Conservation (phyloP, 1,140 invertebrate species). For the Cryptotermes secundus region DNA sequence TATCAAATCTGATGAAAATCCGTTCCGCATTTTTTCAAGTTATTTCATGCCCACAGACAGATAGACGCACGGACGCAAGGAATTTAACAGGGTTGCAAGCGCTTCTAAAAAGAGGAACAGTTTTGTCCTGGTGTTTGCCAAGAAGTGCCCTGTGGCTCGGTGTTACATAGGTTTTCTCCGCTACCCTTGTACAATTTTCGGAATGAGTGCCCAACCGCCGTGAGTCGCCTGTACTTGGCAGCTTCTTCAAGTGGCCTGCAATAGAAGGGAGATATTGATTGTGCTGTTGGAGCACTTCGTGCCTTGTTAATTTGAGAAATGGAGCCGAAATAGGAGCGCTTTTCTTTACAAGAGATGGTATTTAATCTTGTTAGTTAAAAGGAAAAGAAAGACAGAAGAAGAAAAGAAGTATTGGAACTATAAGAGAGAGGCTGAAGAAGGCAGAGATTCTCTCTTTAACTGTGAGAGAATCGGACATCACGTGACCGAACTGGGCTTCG, state of each 20-base stretch:
- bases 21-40: no score
- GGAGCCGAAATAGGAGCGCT: background rate
- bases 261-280: constrained; percentile 11
- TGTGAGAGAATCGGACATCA: background rate
- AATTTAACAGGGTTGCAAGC: no score
- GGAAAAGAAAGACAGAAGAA: background rate
- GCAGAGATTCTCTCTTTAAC: background rate
- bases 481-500: background rate
- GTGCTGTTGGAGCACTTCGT: constrained; percentile 2
- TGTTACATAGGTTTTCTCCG: no score
- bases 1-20: no score
- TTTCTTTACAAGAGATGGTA: constrained; percentile 10
- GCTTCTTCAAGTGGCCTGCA: background rate
- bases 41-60: no score
- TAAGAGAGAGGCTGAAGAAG: background rate
- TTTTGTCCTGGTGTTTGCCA: no score
- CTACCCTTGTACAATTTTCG: no score
- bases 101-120: no score
- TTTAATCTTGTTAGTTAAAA: constrained; percentile 13
- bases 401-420: background rate
- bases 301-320: constrained; percentile 3
- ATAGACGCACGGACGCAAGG: no score
- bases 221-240: background rate
- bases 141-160: no score
- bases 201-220: background rate